A percentile compares a stretch with the other conserved stretches of the same genome.
Evolutionary conservation across 2,888 invertebrate genomes (phyloP).

Genomic region (Idaea dimidiata): DNA sequence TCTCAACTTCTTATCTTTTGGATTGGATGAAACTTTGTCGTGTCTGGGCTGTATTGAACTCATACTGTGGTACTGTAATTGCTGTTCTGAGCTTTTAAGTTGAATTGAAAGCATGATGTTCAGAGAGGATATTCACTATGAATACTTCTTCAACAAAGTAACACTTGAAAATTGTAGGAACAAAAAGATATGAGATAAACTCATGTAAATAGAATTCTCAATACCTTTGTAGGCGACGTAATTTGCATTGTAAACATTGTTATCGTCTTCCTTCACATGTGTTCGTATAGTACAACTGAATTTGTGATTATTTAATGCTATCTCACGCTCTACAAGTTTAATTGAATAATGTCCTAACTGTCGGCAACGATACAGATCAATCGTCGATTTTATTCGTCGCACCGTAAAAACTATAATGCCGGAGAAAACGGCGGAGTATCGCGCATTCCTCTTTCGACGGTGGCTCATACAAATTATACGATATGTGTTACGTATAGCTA

Average conservation of each 20-base stretch:
- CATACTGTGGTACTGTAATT: too few species aligned
- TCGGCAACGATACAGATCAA: conserved; percentile 44
- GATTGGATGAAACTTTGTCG: neutral
- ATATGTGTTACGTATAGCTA: conserved; percentile 75
- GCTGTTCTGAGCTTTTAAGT: neutral
- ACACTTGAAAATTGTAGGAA: neutral
- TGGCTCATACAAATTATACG: conserved; percentile 78
- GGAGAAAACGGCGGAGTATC: conserved; percentile 67
- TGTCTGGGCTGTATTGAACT: neutral
- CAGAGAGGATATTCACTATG: too few species aligned
- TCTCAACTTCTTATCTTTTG: neutral
- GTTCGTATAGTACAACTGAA: conserved; percentile 56
- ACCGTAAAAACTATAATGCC: conserved; percentile 62
- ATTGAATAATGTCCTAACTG: conserved; percentile 58
- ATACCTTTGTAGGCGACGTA: neutral
- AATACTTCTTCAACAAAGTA: neutral
- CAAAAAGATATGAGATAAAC: neutral
- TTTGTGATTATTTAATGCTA: conserved; percentile 73
- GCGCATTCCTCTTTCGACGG: conserved; percentile 67
- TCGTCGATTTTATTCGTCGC: conserved; percentile 59
- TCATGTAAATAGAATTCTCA: neutral
- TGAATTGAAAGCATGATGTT: neutral
- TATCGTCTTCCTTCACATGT: conserved; percentile 47
- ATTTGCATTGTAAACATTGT: conserved; percentile 36
- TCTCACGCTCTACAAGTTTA: conserved; percentile 54